Base-by-base conservation (phyloP, 1,140 invertebrate genomes). In the Drosophila pallidifrons region DNA sequence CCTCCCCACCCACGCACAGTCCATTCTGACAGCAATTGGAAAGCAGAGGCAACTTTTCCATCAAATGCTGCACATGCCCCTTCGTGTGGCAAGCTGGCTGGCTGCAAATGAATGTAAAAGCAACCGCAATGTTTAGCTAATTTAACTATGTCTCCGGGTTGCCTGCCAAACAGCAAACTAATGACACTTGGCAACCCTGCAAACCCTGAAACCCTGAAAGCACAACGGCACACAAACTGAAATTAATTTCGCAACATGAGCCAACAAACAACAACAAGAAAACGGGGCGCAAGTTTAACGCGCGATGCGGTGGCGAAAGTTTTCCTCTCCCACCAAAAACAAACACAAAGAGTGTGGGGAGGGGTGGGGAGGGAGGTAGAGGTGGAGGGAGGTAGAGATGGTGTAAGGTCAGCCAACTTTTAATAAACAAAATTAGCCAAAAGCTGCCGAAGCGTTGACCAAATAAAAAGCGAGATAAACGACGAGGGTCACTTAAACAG, bases 391-490 rank as follows among this genome's bases (percentile, higher is more conserved):
- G 15, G 11, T 3, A 8, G 16, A 45, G 41, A 15, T 35, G 20
- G 30, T 35, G 16, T 49, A 55, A 79, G 83, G 83, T 82, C 80
- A 80, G 80, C 77, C 63, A 87, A 88, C 80, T 87, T 87, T 87
- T 87, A 87, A 87, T 87, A 87, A 87, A 87, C 83, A 88, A 87
- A 87, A 87, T 87, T 88, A 88, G 68, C 80, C 75, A 47, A 69
- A 72, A 66, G 79, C 70, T 66, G 68, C 77, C 74, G 57, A 76
- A 75, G 74, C 57, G 72, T 73, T 77, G 69, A 61, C 73, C 69
- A 88, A 87, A 87, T 82, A 87, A 83, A 87, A 87, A 88, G 60
- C 83, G 47, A 88, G 83, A 87, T 87, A 87, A 88, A 80, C 73
- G 77, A 47, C 47, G 52, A 83, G 79, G 74, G 79, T 81, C 79